Conservation (phyloP, 2,888 invertebrate genomes). For the Pyrgus malvae region DNA sequence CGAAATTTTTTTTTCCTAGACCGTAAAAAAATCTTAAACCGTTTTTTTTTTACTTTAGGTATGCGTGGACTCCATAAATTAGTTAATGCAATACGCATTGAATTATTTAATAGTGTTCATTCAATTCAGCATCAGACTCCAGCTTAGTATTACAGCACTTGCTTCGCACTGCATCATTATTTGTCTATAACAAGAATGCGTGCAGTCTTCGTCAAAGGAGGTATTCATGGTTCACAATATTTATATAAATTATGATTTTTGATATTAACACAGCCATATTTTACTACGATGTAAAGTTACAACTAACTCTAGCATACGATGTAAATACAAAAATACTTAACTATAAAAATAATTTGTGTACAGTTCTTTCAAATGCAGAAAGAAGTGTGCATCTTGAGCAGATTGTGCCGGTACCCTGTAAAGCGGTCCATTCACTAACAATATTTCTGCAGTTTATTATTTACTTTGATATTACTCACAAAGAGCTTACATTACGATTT, state of each 20-base stretch:
- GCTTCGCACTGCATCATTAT: background rate
- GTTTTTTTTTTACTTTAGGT: too few species aligned
- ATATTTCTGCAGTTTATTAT: too few species aligned
- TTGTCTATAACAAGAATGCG: slow-evolving; percentile 10
- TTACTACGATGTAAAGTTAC: slow-evolving; percentile 48
- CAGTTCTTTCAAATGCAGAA: slow-evolving; percentile 44
- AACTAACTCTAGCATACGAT: slow-evolving; percentile 38
- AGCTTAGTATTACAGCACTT: background rate
- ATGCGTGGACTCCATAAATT: too few species aligned
- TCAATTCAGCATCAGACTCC: background rate
- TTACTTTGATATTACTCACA: too few species aligned
- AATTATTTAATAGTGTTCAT: too few species aligned
- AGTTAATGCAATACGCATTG: too few species aligned
- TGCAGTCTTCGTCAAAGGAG: slow-evolving; percentile 48
- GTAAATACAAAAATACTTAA: slow-evolving; percentile 41
- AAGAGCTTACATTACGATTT: too few species aligned
- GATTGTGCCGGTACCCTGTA: slow-evolving; percentile 58
- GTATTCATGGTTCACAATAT: slow-evolving; percentile 72
- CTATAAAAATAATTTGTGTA: slow-evolving; percentile 46
- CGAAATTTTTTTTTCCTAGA: too few species aligned
- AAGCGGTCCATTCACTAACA: too few species aligned
- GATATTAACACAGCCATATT: slow-evolving; percentile 79
- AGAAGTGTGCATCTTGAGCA: slow-evolving; percentile 54
- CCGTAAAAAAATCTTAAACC: too few species aligned
- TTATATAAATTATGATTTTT: slow-evolving; percentile 70